A percentile compares a stretch with the other conserved stretches of the same genome.
Conservation (phyloP, 2,797 vertebrate species). For the Hippocampus kuda region DNA sequence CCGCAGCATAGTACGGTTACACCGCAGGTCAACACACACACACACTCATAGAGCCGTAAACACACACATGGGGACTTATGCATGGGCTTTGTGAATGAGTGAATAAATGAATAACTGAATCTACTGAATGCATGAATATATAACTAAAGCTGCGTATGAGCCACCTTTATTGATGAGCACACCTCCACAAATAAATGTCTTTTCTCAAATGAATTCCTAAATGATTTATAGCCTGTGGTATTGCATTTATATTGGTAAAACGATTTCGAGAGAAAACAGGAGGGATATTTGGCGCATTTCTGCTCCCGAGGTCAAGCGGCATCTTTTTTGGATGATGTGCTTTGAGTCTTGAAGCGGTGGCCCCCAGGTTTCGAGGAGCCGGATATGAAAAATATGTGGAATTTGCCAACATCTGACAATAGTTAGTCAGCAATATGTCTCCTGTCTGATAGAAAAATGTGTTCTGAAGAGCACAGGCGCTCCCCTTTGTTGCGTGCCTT, state of each 20-base stretch:
- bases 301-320: slow-evolving; percentile 54
- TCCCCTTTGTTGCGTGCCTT: slow-evolving; percentile 60
- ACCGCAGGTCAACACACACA: slow-evolving; percentile 51
- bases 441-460: slow-evolving; percentile 70
- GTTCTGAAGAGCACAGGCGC: slow-evolving; percentile 67
- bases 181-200: slow-evolving; percentile 56
- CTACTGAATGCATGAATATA: slow-evolving; percentile 67
- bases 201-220: slow-evolving; percentile 63
- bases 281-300: slow-evolving; percentile 61
- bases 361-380: slow-evolving; percentile 59
- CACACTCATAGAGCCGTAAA: slow-evolving; percentile 30
- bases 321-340: slow-evolving; percentile 58
- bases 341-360: slow-evolving; percentile 49
- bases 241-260: slow-evolving; percentile 63
- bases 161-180: slow-evolving; percentile 62
- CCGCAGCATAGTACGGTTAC: slow-evolving; percentile 61
- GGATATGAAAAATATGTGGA: slow-evolving; percentile 72
- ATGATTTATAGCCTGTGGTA: slow-evolving; percentile 67
- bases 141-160: slow-evolving; percentile 61
- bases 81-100: slow-evolving; percentile 67
- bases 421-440: slow-evolving; percentile 70
- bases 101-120: slow-evolving; percentile 75
- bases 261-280: slow-evolving; percentile 50
- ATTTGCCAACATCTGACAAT: slow-evolving; percentile 73
- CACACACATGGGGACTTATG: slow-evolving; percentile 25